Conservation (phyloP, 1,140 invertebrate genomes). For the Meloidogyne floridensis region DNA sequence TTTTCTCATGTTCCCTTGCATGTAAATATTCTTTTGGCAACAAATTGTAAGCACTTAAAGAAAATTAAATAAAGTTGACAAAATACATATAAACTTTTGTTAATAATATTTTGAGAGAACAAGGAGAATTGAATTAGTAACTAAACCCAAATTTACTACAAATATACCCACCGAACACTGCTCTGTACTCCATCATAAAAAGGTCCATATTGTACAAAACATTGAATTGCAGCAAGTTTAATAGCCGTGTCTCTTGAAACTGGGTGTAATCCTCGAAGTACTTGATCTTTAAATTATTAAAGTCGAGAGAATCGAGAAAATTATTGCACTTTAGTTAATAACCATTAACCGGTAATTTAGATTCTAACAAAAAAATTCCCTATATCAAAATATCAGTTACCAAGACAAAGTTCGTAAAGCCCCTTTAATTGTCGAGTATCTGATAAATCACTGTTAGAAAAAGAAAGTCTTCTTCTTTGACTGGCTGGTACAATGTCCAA, state of each 20-base stretch:
- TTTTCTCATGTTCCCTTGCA: constrained; percentile 92
- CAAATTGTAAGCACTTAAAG: constrained; percentile 79
- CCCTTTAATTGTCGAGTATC: constrained; percentile 29
- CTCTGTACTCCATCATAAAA: constrained; percentile 26
- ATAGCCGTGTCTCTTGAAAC: constrained; percentile 39
- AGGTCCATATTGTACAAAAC: constrained; percentile 34
- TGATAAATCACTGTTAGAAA: constrained; percentile 37
- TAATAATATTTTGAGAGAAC: too few species aligned
- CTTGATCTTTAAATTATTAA: constrained; percentile 20
- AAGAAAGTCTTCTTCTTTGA: constrained; percentile 28
- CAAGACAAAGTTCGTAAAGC: constrained; percentile 34
- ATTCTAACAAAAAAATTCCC: too few species aligned
- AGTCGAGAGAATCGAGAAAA: too few species aligned
- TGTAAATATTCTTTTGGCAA: constrained; percentile 90
- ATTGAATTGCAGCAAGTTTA: constrained; percentile 34
- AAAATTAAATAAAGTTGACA: not conserved
- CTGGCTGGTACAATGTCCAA: constrained; percentile 20
- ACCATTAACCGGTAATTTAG: too few species aligned
- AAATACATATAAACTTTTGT: not conserved
- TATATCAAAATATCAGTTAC: not conserved
- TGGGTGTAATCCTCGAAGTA: constrained; percentile 31
- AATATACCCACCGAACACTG: constrained; percentile 68
- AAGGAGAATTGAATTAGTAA: not conserved
- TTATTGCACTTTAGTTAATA: too few species aligned
- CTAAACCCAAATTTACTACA: constrained; percentile 5